phyloP scores from a whole-genome alignment of 2,888 invertebrate genomes.

The Aethes cnicana region DNA sequence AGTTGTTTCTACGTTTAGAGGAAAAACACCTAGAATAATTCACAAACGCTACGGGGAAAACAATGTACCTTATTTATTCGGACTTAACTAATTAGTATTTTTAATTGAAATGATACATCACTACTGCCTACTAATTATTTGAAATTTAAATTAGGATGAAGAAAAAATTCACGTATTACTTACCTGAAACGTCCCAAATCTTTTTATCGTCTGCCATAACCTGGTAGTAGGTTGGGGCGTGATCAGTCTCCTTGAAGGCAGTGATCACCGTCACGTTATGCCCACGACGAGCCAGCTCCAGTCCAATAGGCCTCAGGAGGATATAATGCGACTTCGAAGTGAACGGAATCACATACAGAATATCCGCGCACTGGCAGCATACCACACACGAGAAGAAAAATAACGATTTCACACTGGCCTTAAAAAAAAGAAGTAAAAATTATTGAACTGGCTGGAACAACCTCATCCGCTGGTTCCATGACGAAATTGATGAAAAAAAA shows the following conservation, averaged over 20 bases:
- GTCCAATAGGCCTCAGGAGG: slow-evolving; percentile 66
- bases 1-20: no score
- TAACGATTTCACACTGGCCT: background rate
- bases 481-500: background rate
- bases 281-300: slow-evolving; percentile 74
- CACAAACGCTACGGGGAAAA: no score
- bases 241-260: slow-evolving; percentile 53
- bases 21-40: no score
- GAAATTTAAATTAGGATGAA: no score
- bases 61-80: no score
- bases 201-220: slow-evolving; percentile 58
- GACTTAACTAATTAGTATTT: no score
- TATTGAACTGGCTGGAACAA: no score
- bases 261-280: slow-evolving; percentile 79
- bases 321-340: slow-evolving; percentile 75
- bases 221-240: slow-evolving; percentile 64
- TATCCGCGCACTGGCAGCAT: slow-evolving; percentile 54
- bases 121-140: no score
- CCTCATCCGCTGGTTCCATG: no score
- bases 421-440: background rate
- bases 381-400: slow-evolving; percentile 16
- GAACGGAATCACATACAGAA: slow-evolving; percentile 72
- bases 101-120: background rate
- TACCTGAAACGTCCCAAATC: slow-evolving; percentile 70
- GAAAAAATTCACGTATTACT: no score